Evolutionary conservation across 1,140 invertebrate species (phyloP).

Genomic region (Rhagoletis zephyria): DNA sequence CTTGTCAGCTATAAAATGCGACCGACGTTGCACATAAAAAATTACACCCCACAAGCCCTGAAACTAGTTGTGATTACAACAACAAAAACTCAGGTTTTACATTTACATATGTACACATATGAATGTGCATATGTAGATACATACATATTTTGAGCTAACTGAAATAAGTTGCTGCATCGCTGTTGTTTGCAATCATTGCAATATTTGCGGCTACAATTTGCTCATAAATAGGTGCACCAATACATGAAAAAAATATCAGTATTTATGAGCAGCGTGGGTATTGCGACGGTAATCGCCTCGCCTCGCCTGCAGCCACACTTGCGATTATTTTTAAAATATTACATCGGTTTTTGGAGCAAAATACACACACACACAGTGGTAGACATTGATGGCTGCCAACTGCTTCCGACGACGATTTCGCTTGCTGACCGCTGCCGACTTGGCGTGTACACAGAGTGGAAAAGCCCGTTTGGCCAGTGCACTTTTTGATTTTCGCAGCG

Average conservation of each 20-base stretch:
- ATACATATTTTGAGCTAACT: neutral
- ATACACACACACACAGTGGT: neutral
- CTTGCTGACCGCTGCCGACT: conserved; percentile 36
- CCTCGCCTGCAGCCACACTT: conserved; percentile 5
- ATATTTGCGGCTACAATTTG: neutral
- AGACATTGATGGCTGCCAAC: conserved; percentile 6
- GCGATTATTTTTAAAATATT: conserved; percentile 31
- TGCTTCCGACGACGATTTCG: conserved; percentile 12
- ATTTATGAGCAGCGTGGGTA: conserved; percentile 1
- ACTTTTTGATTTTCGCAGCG: neutral
- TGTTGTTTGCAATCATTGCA: neutral
- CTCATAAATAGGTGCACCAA: neutral
- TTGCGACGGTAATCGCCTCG: neutral
- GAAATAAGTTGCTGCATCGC: neutral
- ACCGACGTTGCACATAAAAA: neutral
- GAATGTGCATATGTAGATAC: neutral
- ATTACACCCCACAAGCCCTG: neutral
- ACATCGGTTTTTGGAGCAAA: conserved; percentile 43
- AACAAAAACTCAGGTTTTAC: neutral
- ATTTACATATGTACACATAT: no score
- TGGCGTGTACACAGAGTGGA: conserved; percentile 31
- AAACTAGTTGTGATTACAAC: neutral
- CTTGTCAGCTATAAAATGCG: no score
- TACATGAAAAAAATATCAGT: neutral
- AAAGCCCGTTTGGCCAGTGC: conserved; percentile 34